Base-by-base conservation (phyloP, 2,797 vertebrate species). In the Tauraco hartlaubi region DNA sequence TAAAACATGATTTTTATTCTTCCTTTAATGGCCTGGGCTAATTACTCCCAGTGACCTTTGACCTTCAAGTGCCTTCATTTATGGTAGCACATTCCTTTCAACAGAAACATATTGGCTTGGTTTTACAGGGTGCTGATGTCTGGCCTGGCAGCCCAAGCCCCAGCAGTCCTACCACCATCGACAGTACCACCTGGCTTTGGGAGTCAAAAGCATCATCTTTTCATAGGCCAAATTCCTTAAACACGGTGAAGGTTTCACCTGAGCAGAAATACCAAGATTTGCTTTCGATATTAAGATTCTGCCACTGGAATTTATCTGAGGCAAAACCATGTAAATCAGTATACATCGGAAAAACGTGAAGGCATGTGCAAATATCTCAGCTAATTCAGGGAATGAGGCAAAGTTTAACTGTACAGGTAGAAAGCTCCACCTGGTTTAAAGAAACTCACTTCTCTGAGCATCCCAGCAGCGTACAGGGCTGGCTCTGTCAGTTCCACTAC, bases 1-100 rank as follows among this genome's bases (percentile, higher is more conserved):
- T 98, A 98, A 98, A 98, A 98, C 96, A 96, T 98, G 96, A 96
- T 97, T 98, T 98, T 98, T 98, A 98, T 98, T 98, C 97, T 98
- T 97, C 96, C 94, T 98, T 97, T 97, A 98, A 98, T 97, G 96
- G 97, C 81, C 86, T 94, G 93, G 92, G 94, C 97, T 98, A 98
- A 98, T 98, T 98, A 98, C 96, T 97, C 73, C 62, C 37, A 8
- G 3, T 97, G 97, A 97, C 97, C 97, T 97, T 97, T 97, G 96
- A 94, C 97, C 98, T 96, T 22, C 96, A 98, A 98, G 98, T 98
- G 98, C 97, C 97, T 98, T 97, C 98, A 97, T 98, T 98, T 98
- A 98, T 96, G 92, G 97, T 96, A 84, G 52, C 62, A 3, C 97
- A 98, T 98, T 98, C 97, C 97, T 98, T 97, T 97, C 96, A 96